Evolutionary conservation across 2,797 vertebrate species (phyloP).

Genomic region (Coreius guichenoti): DNA sequence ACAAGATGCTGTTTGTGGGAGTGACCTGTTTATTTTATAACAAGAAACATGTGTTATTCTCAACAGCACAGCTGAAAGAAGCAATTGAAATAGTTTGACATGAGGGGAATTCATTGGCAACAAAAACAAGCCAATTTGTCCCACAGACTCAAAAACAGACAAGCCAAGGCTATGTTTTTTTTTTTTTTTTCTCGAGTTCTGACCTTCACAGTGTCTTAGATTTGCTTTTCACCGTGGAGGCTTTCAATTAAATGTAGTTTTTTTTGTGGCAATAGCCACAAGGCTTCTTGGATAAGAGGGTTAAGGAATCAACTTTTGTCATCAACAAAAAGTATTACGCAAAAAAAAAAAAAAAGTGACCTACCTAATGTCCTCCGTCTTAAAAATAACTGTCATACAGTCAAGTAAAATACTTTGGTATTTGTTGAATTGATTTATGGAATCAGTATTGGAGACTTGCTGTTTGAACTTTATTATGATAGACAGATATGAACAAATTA

Average conservation of each 20-base stretch:
- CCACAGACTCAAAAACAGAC: slow-evolving; percentile 19
- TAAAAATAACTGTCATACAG: neutral
- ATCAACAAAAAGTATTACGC: neutral
- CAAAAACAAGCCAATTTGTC: slow-evolving; percentile 21
- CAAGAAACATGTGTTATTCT: neutral
- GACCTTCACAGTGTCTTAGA: slow-evolving; percentile 43
- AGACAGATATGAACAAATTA: neutral
- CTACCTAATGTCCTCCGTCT: neutral
- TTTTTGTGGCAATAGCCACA: slow-evolving; percentile 7
- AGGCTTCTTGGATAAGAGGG: slow-evolving; percentile 24
- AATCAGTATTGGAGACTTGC: neutral
- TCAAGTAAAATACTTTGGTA: slow-evolving; percentile 1
- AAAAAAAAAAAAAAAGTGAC: neutral
- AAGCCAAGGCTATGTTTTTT: neutral
- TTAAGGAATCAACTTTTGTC: slow-evolving; percentile 17
- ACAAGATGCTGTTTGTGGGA: neutral
- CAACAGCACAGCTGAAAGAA: neutral
- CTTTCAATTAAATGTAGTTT: slow-evolving; percentile 41
- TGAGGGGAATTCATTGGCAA: slow-evolving; percentile 29
- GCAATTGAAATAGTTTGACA: slow-evolving; percentile 6
- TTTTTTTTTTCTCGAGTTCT: neutral
- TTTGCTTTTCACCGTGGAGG: slow-evolving; percentile 24
- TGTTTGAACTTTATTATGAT: neutral
- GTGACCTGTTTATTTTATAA: neutral
- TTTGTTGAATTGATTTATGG: neutral